Evolutionary conservation across 2,888 invertebrate genomes (phyloP).

Genomic region (Melanophora roralis): DNA sequence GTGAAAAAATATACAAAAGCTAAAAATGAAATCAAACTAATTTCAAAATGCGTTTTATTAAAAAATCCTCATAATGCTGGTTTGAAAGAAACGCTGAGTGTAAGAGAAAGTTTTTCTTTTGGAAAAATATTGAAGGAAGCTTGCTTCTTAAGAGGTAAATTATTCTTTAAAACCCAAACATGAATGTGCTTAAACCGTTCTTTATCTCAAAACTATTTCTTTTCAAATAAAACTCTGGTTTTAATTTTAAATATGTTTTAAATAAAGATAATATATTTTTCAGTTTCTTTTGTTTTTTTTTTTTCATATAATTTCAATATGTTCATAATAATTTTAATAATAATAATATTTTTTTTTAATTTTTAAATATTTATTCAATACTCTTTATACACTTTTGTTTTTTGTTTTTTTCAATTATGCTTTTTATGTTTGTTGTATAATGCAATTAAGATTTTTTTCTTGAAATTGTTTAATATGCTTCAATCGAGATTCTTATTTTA

Average conservation of each 20-base stretch:
- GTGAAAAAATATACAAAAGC: conserved; percentile 30
- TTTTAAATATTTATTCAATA: conserved; percentile 32
- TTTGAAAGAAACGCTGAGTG: no score
- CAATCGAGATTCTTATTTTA: conserved; percentile 16
- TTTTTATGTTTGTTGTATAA: conserved; percentile 23
- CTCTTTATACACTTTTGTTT: conserved; percentile 47
- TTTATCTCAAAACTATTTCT: no score
- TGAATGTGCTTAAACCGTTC: no score
- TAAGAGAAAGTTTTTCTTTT: no score
- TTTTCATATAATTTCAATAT: conserved; percentile 47
- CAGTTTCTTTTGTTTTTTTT: conserved; percentile 44
- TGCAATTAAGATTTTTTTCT: conserved; percentile 24
- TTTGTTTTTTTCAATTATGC: conserved; percentile 7
- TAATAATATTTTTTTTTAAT: conserved; percentile 14
- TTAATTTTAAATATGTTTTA: conserved; percentile 61
- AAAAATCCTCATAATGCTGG: no score
- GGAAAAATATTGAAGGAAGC: no score
- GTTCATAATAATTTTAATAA: conserved; percentile 52
- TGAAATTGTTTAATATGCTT: no score
- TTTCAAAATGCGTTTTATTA: neutral
- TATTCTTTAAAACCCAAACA: no score
- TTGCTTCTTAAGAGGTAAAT: no score
- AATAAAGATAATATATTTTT: conserved; percentile 61
- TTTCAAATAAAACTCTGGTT: conserved; percentile 4
- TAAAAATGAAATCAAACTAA: conserved; percentile 13